These are phyloP conservation scores for Moxostoma hubbsi DNA, from an alignment of 2,797 vertebrate species.

Conservation along the genomic window DNA sequence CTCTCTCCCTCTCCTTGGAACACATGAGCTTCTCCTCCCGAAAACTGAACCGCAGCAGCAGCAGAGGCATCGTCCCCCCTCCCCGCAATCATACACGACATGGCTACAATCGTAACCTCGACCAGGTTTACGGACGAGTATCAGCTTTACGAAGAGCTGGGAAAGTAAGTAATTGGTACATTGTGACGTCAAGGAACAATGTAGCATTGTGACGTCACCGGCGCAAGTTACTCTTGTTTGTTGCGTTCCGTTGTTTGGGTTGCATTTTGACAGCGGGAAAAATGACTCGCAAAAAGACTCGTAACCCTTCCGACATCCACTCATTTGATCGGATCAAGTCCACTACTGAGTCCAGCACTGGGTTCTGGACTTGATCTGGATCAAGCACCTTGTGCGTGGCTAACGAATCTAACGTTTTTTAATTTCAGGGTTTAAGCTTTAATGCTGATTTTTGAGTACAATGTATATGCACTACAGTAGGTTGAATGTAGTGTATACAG, in stretches of 20 bases:
- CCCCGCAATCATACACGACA: constrained; percentile 70
- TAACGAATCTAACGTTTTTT: constrained; percentile 8
- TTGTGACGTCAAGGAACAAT: constrained; percentile 29
- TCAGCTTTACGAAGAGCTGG: constrained; percentile 97
- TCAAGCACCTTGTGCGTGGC: constrained; percentile 33
- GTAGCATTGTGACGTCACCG: constrained; percentile 42
- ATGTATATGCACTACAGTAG: not conserved
- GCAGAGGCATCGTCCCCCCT: constrained; percentile 64
- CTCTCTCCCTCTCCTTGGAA: constrained; percentile 67
- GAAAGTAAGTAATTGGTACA: constrained; percentile 87
- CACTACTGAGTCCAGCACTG: constrained; percentile 2
- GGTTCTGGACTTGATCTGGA: constrained; percentile 32
- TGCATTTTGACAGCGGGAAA: constrained; percentile 49
- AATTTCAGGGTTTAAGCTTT: constrained; percentile 1
- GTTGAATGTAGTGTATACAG: not conserved
- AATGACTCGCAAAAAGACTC: constrained; percentile 33
- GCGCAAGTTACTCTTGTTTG: constrained; percentile 50
- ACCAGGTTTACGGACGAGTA: constrained; percentile 97
- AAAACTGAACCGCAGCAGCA: constrained; percentile 68
- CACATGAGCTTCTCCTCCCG: constrained; percentile 67
- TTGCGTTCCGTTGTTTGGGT: constrained; percentile 45
- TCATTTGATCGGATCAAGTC: constrained; percentile 20
- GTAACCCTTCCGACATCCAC: constrained; percentile 19
- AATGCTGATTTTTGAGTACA: not conserved
- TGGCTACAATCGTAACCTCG: constrained; percentile 89